phyloP scores from a whole-genome alignment of 2,113 vertebrate species.

The Nerophis lumbriciformis region DNA sequence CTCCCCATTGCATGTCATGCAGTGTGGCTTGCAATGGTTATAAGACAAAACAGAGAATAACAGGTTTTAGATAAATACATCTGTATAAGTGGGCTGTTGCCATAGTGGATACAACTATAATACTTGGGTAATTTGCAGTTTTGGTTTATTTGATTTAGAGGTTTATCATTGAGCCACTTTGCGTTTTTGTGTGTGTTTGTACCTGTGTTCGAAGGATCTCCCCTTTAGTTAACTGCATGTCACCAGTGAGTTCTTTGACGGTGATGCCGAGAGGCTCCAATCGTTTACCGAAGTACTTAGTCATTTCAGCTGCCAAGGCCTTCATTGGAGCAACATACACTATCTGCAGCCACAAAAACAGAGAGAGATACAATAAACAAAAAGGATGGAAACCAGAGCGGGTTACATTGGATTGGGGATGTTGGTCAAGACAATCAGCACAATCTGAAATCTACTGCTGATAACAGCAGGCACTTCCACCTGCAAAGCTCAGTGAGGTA shows the following conservation, averaged over 20 bases:
- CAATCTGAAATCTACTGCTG: conserved; percentile 81
- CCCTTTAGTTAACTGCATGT: conserved; percentile 97
- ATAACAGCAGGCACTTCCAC: conserved; percentile 75
- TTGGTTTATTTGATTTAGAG: too few relatives aligned
- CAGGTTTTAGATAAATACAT: too few relatives aligned
- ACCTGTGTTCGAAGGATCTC: conserved; percentile 98
- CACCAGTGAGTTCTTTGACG: conserved; percentile 93
- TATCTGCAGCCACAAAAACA: conserved; percentile 75
- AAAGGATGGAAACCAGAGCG: too few relatives aligned
- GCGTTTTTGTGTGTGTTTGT: conserved; percentile 31
- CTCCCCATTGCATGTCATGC: too few relatives aligned
- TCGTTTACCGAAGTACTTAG: conserved; percentile 96
- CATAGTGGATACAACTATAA: too few relatives aligned
- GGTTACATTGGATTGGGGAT: too few relatives aligned
- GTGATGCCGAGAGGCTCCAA: conserved; percentile 86
- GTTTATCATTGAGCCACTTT: background rate
- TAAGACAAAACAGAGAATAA: too few relatives aligned
- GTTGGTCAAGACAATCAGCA: conserved; percentile 70
- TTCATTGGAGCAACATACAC: conserved; percentile 98
- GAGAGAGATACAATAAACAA: background rate
- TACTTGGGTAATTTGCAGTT: too few relatives aligned
- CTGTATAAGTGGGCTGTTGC: too few relatives aligned
- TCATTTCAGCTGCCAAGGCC: conserved; percentile 98
- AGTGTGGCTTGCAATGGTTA: too few relatives aligned
- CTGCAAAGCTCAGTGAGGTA: conserved; percentile 79